phyloP scores from a whole-genome alignment of 2,888 invertebrate genomes.

The Sesia bembeciformis region DNA sequence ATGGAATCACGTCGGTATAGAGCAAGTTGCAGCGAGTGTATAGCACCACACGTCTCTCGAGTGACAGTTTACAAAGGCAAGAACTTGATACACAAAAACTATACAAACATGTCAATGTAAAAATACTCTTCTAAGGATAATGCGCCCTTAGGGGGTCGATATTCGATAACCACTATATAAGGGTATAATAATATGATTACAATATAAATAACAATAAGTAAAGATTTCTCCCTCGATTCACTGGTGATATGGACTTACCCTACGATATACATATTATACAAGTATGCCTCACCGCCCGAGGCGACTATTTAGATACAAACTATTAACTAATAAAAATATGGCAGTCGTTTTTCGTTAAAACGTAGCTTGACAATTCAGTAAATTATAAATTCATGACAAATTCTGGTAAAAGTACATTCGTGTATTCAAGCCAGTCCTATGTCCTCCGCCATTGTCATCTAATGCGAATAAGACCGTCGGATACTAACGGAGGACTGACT shows the following conservation, averaged over 20 bases:
- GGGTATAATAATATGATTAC: no score
- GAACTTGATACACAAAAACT: no score
- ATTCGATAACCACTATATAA: no score
- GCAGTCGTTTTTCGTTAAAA: conserved; percentile 30
- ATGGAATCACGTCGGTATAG: conserved; percentile 11
- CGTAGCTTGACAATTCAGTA: neutral
- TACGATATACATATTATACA: neutral
- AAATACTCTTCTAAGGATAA: no score
- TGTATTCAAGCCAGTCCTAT: no score
- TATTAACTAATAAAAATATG: conserved; percentile 23
- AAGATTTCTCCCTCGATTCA: neutral
- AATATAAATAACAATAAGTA: no score
- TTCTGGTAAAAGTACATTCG: neutral
- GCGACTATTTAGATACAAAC: neutral
- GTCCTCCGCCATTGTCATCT: no score
- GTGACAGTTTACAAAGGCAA: no score
- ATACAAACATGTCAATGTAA: no score
- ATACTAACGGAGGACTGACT: no score
- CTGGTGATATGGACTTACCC: neutral
- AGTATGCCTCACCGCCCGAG: neutral
- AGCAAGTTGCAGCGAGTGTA: neutral
- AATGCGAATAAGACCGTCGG: no score
- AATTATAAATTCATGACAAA: neutral
- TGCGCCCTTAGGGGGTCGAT: no score
- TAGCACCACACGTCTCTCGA: neutral